phyloP scores from a whole-genome alignment of 2,888 invertebrate genomes.

The Drosophila mimetica region DNA sequence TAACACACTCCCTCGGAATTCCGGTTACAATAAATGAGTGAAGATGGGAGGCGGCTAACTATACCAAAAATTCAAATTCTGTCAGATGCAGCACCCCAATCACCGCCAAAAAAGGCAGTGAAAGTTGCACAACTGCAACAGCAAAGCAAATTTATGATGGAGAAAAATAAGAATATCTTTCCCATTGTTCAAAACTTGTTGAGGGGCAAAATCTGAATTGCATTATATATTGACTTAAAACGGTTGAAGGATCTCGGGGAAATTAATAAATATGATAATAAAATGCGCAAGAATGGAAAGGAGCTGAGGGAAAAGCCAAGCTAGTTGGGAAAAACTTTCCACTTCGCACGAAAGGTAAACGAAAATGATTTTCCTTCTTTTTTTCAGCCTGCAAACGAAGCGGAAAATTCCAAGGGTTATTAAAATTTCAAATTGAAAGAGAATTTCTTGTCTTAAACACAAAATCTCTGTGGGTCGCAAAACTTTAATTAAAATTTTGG shows the following conservation, averaged over 20 bases:
- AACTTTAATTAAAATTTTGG: conserved; percentile 16
- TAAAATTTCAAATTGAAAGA: conserved; percentile 18
- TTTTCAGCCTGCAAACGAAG: conserved; percentile 4
- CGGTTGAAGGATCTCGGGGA: conserved; percentile 11
- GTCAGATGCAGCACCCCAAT: conserved; percentile 30
- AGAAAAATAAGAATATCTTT: conserved; percentile 6
- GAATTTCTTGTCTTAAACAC: neutral
- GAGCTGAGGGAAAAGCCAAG: neutral
- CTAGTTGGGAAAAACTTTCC: conserved; percentile 20
- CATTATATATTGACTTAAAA: conserved; percentile 32
- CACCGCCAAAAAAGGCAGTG: neutral
- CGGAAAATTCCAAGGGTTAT: conserved; percentile 13
- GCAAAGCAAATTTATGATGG: conserved; percentile 38
- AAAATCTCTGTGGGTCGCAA: conserved; percentile 1
- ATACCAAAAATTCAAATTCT: conserved; percentile 41
- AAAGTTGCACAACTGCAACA: conserved; percentile 28
- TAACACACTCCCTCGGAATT: neutral
- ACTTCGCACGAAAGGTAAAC: conserved; percentile 22
- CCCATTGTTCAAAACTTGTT: conserved; percentile 35
- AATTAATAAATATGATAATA: conserved; percentile 40
- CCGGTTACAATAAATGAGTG: conserved; percentile 20
- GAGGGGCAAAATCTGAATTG: conserved; percentile 24
- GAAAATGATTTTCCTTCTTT: conserved; percentile 4
- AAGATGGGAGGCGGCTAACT: conserved; percentile 7
- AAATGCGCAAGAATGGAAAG: neutral